Evolutionary conservation across 1,140 invertebrate species (phyloP).

Genomic region (Oryctes rhinoceros): DNA sequence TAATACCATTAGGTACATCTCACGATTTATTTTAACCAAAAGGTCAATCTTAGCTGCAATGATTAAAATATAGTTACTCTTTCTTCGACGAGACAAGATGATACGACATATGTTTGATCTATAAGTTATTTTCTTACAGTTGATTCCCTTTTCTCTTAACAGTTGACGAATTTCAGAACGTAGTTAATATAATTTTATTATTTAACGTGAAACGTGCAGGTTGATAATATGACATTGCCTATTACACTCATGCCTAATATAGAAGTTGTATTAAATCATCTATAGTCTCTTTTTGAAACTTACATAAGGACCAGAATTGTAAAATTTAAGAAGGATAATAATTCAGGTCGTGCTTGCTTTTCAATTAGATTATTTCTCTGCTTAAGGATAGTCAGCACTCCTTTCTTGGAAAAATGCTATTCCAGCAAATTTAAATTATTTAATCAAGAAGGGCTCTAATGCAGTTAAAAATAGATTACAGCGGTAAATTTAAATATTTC

Average conservation of each 20-base stretch:
- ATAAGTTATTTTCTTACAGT: background rate
- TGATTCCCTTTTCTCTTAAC: background rate
- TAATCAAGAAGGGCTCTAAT: background rate
- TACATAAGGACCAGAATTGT: constrained; percentile 22
- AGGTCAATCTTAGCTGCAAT: constrained; percentile 8
- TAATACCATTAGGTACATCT: background rate
- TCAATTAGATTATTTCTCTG: constrained; percentile 1
- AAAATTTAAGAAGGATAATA: background rate
- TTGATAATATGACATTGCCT: background rate
- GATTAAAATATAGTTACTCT: background rate
- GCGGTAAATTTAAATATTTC: background rate
- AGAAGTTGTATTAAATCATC: background rate
- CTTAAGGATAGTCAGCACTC: background rate
- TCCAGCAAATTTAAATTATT: background rate
- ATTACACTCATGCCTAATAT: constrained; percentile 13
- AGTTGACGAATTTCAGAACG: background rate
- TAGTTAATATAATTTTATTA: background rate
- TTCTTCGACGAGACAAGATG: background rate
- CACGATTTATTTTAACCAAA: background rate
- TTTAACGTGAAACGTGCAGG: constrained; percentile 16
- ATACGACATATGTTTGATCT: constrained; percentile 7
- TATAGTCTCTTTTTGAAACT: background rate
- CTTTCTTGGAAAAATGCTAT: background rate
- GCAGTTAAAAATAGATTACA: background rate
- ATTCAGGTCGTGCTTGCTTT: constrained; percentile 24